Conservation (phyloP, 2,797 vertebrate genomes). For the Decapterus maruadsi region DNA sequence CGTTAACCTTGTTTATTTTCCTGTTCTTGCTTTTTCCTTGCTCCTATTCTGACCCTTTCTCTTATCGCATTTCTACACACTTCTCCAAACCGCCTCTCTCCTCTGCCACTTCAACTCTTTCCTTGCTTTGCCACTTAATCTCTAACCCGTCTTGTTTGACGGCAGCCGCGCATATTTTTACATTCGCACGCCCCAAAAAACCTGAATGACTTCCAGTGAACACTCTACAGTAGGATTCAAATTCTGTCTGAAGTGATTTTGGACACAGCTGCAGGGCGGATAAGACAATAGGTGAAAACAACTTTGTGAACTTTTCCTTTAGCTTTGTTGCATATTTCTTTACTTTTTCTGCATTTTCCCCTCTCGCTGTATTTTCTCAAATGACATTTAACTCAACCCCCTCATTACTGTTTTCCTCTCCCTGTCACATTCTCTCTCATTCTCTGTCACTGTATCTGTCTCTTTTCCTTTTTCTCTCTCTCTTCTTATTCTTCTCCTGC, state of each 20-base stretch:
- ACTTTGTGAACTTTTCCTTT: background rate
- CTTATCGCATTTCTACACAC: conserved; percentile 66
- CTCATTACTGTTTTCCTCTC: conserved; percentile 21
- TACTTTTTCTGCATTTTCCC: background rate
- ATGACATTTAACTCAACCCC: background rate
- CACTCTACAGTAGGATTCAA: background rate
- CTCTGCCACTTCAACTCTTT: background rate
- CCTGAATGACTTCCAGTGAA: background rate
- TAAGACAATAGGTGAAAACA: background rate
- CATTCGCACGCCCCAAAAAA: background rate
- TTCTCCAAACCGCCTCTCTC: conserved; percentile 21
- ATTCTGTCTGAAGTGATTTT: background rate
- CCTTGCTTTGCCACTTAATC: background rate
- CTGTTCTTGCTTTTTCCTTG: conserved; percentile 18
- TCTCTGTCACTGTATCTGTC: conserved; percentile 1
- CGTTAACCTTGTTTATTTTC: conserved; percentile 58
- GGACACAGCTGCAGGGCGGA: background rate
- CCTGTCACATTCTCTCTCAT: conserved; percentile 10
- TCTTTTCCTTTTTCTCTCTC: background rate
- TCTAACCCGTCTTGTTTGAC: background rate
- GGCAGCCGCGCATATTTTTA: background rate
- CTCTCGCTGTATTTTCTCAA: conserved; percentile 3
- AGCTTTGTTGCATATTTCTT: background rate
- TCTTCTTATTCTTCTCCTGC: conserved; percentile 41
- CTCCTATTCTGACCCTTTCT: conserved; percentile 35